Conservation (phyloP, 2,113 vertebrate genomes). For the Bos javanicus region DNA sequence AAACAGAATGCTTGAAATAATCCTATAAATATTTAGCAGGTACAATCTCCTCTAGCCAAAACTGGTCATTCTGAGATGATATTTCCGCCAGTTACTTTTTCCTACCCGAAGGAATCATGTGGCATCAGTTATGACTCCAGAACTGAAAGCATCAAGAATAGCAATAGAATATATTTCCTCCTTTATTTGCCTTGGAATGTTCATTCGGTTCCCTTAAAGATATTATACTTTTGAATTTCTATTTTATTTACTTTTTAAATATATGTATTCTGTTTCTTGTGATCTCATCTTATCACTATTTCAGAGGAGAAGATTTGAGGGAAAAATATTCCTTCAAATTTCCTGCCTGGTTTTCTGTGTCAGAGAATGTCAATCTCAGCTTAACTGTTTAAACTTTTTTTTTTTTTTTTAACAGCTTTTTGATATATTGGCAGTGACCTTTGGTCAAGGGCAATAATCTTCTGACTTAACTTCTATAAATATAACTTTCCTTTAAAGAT, state of each 20-base stretch:
- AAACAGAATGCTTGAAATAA: background rate
- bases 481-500: background rate
- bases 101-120: background rate
- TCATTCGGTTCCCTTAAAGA: background rate
- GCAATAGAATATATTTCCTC: background rate
- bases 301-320: background rate
- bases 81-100: background rate
- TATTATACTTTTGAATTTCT: background rate
- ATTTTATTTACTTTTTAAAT: background rate
- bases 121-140: background rate
- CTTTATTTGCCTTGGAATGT: background rate
- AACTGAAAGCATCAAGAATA: background rate
- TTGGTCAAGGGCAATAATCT: background rate
- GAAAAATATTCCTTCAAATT: background rate
- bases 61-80: background rate
- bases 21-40: slow-evolving; percentile 5
- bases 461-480: background rate
- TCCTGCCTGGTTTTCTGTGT: background rate
- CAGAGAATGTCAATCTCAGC: background rate
- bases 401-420: background rate
- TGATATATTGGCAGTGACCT: background rate
- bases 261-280: background rate
- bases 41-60: background rate
- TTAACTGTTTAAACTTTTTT: background rate
- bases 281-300: background rate